Base-by-base conservation (phyloP, 2,797 vertebrate genomes). In the Selene dorsalis region DNA sequence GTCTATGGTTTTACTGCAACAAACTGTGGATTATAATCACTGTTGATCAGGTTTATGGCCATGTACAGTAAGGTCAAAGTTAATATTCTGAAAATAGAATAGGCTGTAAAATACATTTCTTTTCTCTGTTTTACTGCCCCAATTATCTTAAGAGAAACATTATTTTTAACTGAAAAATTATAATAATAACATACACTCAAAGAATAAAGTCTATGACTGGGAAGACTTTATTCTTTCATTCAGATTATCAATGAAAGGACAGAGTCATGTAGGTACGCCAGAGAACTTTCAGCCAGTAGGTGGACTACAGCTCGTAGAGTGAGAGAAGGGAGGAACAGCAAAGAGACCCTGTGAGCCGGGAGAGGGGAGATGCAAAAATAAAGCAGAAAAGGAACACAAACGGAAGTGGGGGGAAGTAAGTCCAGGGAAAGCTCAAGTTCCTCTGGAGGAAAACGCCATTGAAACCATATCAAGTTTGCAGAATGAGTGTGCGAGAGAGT, bases 391-490 rank as follows among this genome's bases (percentile, higher is more conserved):
- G 87, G 77, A 91, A 88, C 88, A 88, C 66, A 83, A 84, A 84
- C 82, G 89, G 90, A 93, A 90, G 86, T 89, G 84, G 84, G 86
- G 85, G 89, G 89, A 84, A 89, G 84, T 48, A 84, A 88, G 73
- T 79, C 79, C 61, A 64, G 83, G 85, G 84, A 91, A 82, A 89
- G 83, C 79, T 85, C 57, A 63, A 86, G 87, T 90, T 91, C 79
- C 80, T 88, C 56, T 24, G 56, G 41, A 87, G 81, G 73, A 88
- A 89, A 85, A 90, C 17, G 68, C 78, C 81, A 87, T 88, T 90
- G 87, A 91, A 92, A 90, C 83, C 80, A 70, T 91, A 90, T 93
- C 87, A 83, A 84, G 85, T 90, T 91, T 90, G 80, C 59, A 1
- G 53, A 78, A 76, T 55, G 80, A 85, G 79, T 81, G 79, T 84